Conservation (phyloP, 37 sponge, comb jelly and placozoan genomes). For the Spongilla lacustris region DNA sequence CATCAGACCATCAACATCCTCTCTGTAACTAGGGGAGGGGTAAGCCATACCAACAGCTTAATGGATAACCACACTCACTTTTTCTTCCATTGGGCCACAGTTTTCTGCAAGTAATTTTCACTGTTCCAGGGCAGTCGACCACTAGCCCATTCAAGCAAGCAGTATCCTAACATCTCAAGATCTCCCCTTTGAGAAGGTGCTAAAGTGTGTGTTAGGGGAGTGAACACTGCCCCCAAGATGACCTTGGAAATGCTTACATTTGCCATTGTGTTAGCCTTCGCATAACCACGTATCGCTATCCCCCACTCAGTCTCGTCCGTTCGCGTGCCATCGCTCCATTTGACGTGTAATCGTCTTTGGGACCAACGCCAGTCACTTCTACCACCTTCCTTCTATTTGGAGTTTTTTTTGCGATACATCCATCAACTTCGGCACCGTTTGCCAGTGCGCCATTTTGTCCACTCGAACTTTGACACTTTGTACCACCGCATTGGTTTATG, state of each 20-base stretch:
- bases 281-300: no score
- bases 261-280: slow-evolving; percentile 96
- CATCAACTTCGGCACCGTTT: no score
- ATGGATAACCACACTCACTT: slow-evolving; percentile 64
- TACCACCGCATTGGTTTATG: no score
- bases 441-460: no score
- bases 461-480: no score
- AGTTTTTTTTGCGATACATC: no score
- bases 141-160: slow-evolving; percentile 86
- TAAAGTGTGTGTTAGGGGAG: background rate
- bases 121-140: slow-evolving; percentile 93
- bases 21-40: slow-evolving; percentile 58
- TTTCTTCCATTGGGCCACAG: slow-evolving; percentile 66
- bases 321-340: no score
- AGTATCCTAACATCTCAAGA: slow-evolving; percentile 95
- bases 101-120: slow-evolving; percentile 55
- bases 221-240: background rate
- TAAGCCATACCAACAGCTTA: no score
- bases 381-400: no score
- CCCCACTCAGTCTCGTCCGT: no score
- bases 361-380: no score
- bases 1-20: slow-evolving; percentile 28
- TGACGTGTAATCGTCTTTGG: no score
- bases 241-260: slow-evolving; percentile 46
- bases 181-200: slow-evolving; percentile 89